Base-by-base conservation (phyloP, 2,113 vertebrate genomes). In the Nannobrachium achirus region DNA sequence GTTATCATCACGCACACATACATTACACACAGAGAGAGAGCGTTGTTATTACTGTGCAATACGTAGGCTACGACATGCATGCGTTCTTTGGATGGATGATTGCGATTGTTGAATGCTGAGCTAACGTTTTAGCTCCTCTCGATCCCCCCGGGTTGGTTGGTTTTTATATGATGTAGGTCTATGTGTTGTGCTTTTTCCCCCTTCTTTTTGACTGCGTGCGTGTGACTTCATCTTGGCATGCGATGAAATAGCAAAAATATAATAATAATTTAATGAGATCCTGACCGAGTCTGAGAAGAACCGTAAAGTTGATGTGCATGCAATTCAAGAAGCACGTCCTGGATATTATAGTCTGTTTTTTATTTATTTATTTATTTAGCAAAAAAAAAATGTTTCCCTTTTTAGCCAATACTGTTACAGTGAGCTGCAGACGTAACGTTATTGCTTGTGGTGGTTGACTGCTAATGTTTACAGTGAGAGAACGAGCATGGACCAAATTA, bases 41-140 rank as follows among this genome's bases (percentile, higher is more conserved):
- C 51, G 55, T 18, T 68, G 55, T 18, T 68, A 69, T 33, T 33
- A 5, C 3, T 33, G 25, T n/a, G 76, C 81, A 9, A 56, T 51
- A 10, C 39, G 10, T 33, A 16, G 38, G 64, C 46, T 63, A 62
- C 51, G 8, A 63, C 71, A 0, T 46, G 13, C 73, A 33, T 55
- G 58, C 0, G 6, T 46, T 14, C 53, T 80, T 51, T 41, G 69
- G n/a, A 38, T 38, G 33, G 25, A 49, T 46, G 41, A 11, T 48
- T 42, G 3, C 1, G 18, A 16, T 56, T 14, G 9, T 50, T 16
- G 40, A 3, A 44, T 13, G 53, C 48, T 10, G 42, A 60, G 89
- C 88, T 86, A 89, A 66, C 62, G 73, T 78, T 33, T 33, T 89
- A 89, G 87, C 86, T 57, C 3, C 38, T n/a, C n/a, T n/a, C n/a